Evolutionary conservation across 2,797 vertebrate genomes (phyloP).

Genomic region (Ataeniobius toweri): DNA sequence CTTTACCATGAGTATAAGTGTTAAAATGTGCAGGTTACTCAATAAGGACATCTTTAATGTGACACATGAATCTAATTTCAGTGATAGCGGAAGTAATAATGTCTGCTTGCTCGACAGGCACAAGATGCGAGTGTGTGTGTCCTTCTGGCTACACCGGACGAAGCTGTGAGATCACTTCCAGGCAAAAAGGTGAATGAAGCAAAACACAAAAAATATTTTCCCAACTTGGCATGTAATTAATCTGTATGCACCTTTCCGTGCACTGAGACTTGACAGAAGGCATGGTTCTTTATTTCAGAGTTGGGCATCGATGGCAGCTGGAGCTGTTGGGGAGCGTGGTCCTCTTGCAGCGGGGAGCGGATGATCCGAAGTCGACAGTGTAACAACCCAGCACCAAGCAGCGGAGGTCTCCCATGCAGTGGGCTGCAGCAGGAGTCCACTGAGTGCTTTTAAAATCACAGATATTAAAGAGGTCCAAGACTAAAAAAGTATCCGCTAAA

Average conservation of each 20-base stretch:
- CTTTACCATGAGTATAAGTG: neutral
- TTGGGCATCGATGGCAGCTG: constrained; percentile 84
- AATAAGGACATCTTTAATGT: neutral
- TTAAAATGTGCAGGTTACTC: neutral
- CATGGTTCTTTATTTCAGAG: constrained; percentile 64
- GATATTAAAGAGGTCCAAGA: constrained; percentile 5
- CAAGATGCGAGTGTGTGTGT: constrained; percentile 90
- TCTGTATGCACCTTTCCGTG: neutral
- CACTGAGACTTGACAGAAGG: neutral
- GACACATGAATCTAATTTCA: neutral
- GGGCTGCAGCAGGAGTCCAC: constrained; percentile 80
- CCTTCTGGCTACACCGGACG: constrained; percentile 82
- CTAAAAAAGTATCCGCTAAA: neutral
- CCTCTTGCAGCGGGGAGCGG: constrained; percentile 75
- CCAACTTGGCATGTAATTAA: neutral
- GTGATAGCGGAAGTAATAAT: neutral
- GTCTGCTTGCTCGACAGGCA: constrained; percentile 75
- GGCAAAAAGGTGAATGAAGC: constrained; percentile 74
- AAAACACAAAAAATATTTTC: neutral
- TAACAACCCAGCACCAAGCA: constrained; percentile 83
- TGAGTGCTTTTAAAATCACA: constrained; percentile 54
- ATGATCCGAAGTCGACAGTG: constrained; percentile 85
- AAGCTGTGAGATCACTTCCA: constrained; percentile 85
- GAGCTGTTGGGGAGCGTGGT: constrained; percentile 92
- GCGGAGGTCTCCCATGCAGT: constrained; percentile 76